Evolutionary conservation across 35 echinoderm and acorn worm genomes (phyloP), one percentile per base, ranked within the genome.

Genomic region (Holothuria glaberrima): DNA sequence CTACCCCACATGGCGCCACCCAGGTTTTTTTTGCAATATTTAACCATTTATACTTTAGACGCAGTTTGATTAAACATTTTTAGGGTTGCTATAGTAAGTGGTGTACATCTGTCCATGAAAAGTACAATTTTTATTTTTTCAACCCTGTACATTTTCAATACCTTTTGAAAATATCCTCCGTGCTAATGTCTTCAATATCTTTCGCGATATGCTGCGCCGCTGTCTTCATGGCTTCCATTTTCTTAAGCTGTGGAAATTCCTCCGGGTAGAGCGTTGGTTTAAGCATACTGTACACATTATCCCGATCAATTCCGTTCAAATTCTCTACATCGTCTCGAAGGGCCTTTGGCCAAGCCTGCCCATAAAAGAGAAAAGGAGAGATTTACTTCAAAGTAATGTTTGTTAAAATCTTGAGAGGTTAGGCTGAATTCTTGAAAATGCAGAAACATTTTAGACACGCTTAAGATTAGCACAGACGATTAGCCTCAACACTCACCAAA

Each of bases 111-210:
- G 66, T 33, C 7, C 10, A 69, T 69, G 31, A 69, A 9, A 6
- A 33, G 66, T 6, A 20, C 9, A 77, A 83, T 54, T 54, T 9
- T 54, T 17, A 54, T 14, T 46, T 4, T 46, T 46, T 46, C 44
- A 4, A 46, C 44, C 10, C 16, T 54, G 50, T 14, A 1, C 0
- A 14, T 12, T 54, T 12, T 17, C 50, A 54, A 46, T 75, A 94
- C 93, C 84, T 94, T 59, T 94, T 94, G 24, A 69, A 94, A 0
- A 94, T 70, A 41, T 88, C 52, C 18, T 88, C 83, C 18, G 64
- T 73, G 9, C 52, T 25, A 18, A 94, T 64, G 71, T 91, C 81
- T 57, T 94, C 93, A 33, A 94, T 94, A 50, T 94, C 93, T 25
- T 76, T 85, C 20, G 84, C 88, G 20, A 94, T 76, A 26, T 92